These are phyloP conservation scores for Diabrotica balteata DNA, from an alignment of 2,888 invertebrate species.

Conservation along the genomic window DNA sequence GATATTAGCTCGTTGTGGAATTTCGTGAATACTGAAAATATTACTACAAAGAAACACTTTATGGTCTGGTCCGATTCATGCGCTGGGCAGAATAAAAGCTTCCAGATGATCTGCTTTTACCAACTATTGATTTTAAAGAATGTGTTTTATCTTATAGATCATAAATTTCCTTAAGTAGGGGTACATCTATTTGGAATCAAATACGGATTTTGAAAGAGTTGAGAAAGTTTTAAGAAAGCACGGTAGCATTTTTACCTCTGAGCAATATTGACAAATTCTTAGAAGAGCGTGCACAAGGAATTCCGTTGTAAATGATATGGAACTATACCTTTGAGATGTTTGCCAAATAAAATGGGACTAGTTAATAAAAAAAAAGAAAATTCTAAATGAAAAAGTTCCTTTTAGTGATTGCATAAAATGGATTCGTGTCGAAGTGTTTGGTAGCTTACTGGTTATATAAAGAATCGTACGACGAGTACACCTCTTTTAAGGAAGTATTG, in stretches of 20 bases:
- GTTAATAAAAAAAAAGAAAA: no score
- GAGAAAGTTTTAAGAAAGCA: no score
- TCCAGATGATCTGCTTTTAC: conserved; percentile 8
- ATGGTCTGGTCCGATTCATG: conserved; percentile 8
- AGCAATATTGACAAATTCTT: no score
- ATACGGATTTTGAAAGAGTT: no score
- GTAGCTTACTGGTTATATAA: conserved; percentile 3
- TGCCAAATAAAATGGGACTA: no score
- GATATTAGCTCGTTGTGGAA: conserved; percentile 8
- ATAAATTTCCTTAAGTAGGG: background rate
- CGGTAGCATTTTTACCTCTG: no score
- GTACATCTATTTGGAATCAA: no score
- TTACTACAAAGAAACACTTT: background rate
- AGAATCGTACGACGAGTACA: conserved; percentile 7
- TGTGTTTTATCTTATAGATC: background rate
- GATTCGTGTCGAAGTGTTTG: conserved; percentile 18
- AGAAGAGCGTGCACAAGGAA: no score
- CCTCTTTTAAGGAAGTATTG: conserved; percentile 10
- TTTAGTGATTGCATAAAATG: conserved; percentile 19
- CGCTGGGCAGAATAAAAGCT: conserved; percentile 13
- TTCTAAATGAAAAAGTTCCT: conserved; percentile 11
- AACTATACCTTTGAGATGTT: no score
- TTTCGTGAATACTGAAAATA: conserved; percentile 2
- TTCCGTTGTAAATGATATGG: no score
- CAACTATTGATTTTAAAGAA: background rate